Evolutionary conservation across 2,797 vertebrate genomes (phyloP), one percentile per base, ranked within the genome.

Genomic region (Siniperca scherzeri): DNA sequence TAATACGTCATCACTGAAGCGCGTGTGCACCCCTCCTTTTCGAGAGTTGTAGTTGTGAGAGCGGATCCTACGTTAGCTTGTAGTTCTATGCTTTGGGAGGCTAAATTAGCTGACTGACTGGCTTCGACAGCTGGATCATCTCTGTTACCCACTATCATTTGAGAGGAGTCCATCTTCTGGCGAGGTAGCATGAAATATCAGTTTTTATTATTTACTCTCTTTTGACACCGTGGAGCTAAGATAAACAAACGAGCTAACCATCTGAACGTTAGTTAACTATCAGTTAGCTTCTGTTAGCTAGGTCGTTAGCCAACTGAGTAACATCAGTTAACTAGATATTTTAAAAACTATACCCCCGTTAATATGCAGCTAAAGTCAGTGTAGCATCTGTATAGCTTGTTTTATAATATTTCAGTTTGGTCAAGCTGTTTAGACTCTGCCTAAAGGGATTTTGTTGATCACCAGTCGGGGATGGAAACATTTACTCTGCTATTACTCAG

Each of bases 391-490:
- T 65, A 0, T 52, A 30, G 5, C 3, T 56, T 33, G 16, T 60
- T 2, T 12, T 64, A 7, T 53, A 6, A 11, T 74, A 0, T 76
- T 60, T 66, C 0, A 27, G 33, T 62, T 14, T 11, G 10, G 55
- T 79, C 3, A 19, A 55, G 42, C 8, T 74, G 1, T 78, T 83
- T 56, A 0, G 30, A 46, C 50, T 74, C 8, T n/a, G 55, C 40
- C 55, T 12, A 2, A 25, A 53, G 60, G 76, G 81, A 4, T 81
- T 92, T 85, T 74, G 82, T 86, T 78, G 68, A 2, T 82, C 77
- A 83, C 10, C n/a, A 74, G 25, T 46, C 5, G 46, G 10, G 48
- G 68, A 88, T 88, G 93, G 93, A 94, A 94, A 94, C 73, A 88
- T 85, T 93, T 80, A 88, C 42, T 86, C 7, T 70, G 69, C 65